These are phyloP conservation scores for Scarus forsteni DNA, from an alignment of 2,797 vertebrate species.

Conservation along the genomic window DNA sequence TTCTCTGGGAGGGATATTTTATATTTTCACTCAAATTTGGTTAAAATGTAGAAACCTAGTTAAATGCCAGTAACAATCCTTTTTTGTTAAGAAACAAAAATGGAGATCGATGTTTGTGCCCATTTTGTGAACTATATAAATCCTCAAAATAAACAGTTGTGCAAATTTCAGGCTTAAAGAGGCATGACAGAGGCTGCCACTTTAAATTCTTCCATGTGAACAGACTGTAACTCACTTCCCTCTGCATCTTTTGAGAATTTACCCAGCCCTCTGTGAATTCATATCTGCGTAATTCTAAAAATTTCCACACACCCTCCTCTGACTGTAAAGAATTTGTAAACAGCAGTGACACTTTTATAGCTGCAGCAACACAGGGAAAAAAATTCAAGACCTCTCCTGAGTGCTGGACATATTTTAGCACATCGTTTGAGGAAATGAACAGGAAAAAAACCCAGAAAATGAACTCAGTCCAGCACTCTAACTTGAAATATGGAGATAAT, in stretches of 20 bases:
- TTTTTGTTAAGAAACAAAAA: too few relatives aligned
- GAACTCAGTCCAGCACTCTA: conserved; percentile 17
- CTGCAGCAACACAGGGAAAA: conserved; percentile 8
- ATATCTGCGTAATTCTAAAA: conserved; percentile 7
- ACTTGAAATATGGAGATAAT: conserved; percentile 43
- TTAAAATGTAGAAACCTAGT: too few relatives aligned
- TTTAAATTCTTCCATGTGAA: conserved; percentile 18
- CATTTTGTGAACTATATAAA: not conserved
- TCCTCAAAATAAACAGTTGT: conserved; percentile 11
- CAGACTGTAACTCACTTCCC: conserved; percentile 1
- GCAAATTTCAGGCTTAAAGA: not conserved
- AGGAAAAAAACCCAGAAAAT: conserved; percentile 21
- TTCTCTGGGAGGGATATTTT: too few relatives aligned
- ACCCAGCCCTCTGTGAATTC: conserved; percentile 1
- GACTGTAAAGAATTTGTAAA: conserved; percentile 9
- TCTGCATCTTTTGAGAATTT: conserved; percentile 23
- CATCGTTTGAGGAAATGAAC: conserved; percentile 6
- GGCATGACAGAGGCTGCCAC: not conserved
- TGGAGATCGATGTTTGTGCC: too few relatives aligned
- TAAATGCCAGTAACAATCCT: too few relatives aligned
- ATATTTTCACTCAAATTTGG: too few relatives aligned
- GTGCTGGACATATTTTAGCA: conserved; percentile 5
- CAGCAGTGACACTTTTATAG: conserved; percentile 8
- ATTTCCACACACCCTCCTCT: not conserved
- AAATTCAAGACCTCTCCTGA: conserved; percentile 14